Evolutionary conservation across 2,797 vertebrate species (phyloP), one percentile per base, ranked within the genome.

Genomic region (Parambassis ranga): DNA sequence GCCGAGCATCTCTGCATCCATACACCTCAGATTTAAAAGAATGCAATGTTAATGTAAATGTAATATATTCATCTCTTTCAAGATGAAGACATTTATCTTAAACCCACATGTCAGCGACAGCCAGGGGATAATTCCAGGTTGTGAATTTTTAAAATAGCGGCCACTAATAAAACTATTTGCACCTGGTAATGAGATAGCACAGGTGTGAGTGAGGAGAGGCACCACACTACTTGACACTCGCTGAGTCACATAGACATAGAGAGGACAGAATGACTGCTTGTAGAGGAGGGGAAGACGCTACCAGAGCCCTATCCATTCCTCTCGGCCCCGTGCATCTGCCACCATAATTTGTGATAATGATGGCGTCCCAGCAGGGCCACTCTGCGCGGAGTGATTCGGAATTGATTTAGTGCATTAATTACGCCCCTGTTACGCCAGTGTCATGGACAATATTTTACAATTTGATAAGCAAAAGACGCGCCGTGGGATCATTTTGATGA

Each of bases 371-470:
- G 85, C 75, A 84, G 90, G 87, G 81, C 89, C 85, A 75, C 83
- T 87, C 84, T 41, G 81, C 51, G 55, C 73, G 11, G 56, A 87
- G 81, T 83, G 79, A 87, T 90, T 90, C 77, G 0, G 61, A 86
- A 89, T 89, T 90, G 90, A 90, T 91, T 90, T 86, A 88, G 75
- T 84, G 72, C 83, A 88, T 90, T 89, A 88, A 91, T 89, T 90
- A 90, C 64, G 75, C 70, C 76, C 82, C 82, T 70, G 85, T 84
- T 88, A 89, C 64, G 63, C 76, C 39, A 38, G 71, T 91, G 86
- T 89, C 87, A 87, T 38, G 82, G 87, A 89, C 88, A 91, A 91
- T 91, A 90, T 90, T 91, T 89, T 88, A 91, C 86, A 90, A 88
- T 90, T 86, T 91, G 90, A 90, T 88, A 88, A 89, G 87, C 85